Conservation (phyloP, 2,797 vertebrate genomes). For the Hippopotamyrus pictus region DNA sequence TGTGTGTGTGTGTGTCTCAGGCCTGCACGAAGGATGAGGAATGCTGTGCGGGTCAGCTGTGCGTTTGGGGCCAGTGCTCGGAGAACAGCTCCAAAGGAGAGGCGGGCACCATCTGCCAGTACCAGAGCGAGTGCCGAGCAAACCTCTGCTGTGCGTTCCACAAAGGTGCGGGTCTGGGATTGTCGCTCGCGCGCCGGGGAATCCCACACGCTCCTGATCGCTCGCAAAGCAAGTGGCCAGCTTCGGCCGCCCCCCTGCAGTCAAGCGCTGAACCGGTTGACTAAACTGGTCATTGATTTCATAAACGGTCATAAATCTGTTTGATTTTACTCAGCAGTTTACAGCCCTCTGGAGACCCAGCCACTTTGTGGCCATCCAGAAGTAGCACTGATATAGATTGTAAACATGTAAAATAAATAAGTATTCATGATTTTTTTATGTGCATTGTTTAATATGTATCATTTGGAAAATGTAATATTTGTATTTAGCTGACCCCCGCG, state of each 20-base stretch:
- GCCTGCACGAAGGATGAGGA: slow-evolving; percentile 75
- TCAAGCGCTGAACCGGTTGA: neutral
- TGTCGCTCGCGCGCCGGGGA: neutral
- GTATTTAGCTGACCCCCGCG: neutral
- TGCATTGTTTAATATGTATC: neutral
- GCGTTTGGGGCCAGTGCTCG: slow-evolving; percentile 81
- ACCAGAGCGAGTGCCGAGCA: slow-evolving; percentile 73
- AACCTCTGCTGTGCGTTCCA: slow-evolving; percentile 85
- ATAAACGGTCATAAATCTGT: neutral
- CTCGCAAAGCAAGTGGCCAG: neutral
- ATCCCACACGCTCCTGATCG: neutral
- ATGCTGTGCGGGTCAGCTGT: slow-evolving; percentile 79
- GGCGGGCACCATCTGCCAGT: slow-evolving; percentile 81
- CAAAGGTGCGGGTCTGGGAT: slow-evolving; percentile 59
- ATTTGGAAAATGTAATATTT: neutral
- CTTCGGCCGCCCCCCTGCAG: neutral
- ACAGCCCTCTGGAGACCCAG: neutral
- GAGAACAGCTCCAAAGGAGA: slow-evolving; percentile 66
- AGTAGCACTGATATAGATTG: neutral
- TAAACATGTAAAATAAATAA: neutral
- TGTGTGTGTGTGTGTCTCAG: slow-evolving; percentile 47
- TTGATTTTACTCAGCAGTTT: neutral
- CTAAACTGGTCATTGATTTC: neutral
- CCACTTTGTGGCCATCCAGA: neutral
- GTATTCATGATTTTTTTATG: neutral